Evolutionary conservation across 2,888 invertebrate genomes (phyloP), one percentile per base, ranked within the genome.

Genomic region (Rhagonycha lutea): DNA sequence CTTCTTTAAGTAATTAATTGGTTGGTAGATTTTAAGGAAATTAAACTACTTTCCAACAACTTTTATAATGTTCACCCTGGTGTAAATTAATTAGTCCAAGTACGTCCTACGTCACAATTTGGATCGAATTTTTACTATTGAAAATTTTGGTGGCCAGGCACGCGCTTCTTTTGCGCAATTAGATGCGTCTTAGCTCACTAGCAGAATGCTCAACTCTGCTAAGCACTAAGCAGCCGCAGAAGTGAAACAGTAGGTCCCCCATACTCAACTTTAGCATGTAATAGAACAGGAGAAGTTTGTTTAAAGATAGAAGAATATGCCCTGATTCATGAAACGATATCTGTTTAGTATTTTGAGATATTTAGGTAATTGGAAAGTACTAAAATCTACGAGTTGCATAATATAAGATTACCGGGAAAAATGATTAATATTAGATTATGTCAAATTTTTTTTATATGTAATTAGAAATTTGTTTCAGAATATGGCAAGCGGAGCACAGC

Each of bases 401-500:
- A 7, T 47, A 47, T 47, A 47, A 47, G n/a, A 47, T 47, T 47
- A 28, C n/a, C 47, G 7, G 7, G 28, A 28, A 28, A 28, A 28
- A 14, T 29, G 18, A 61, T 14, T n/a, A n/a, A n/a, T n/a, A n/a
- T n/a, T n/a, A n/a, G n/a, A n/a, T n/a, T n/a, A n/a, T n/a, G n/a
- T n/a, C n/a, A n/a, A n/a, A n/a, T n/a, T n/a, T n/a, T n/a, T 70
- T n/a, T 69, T 24, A 26, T 3, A 14, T 70, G 23, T 70, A 28
- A 24, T 70, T 65, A 47, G 9, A 72, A 1, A n/a, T 68, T 73
- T 47, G 47, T 75, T 75, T 2, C 72, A 72, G 72, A 72, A 73
- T n/a, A 86, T 86, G 86, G 83, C 85, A 79, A 90, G 89, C 79
- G 90, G 88, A 82, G 91, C 90, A 76, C 90, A 90, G 83, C 87